phyloP scores from a whole-genome alignment of 2,797 vertebrate genomes.

The Heliangelus exortis region DNA sequence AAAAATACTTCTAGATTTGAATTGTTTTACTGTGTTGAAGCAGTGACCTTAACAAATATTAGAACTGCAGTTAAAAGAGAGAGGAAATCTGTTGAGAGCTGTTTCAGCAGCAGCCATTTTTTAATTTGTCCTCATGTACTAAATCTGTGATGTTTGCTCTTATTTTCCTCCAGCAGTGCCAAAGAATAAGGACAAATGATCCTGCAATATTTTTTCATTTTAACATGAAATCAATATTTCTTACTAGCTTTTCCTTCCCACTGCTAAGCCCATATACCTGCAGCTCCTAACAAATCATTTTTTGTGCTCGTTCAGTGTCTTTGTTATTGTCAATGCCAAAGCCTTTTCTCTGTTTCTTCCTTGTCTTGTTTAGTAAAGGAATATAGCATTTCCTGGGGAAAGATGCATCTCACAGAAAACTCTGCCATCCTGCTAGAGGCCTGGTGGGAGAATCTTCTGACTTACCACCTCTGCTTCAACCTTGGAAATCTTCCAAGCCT shows the following conservation, averaged over 20 bases:
- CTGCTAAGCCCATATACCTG: not conserved
- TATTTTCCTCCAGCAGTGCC: not conserved
- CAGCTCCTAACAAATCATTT: not conserved
- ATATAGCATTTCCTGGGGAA: slow-evolving; percentile 41
- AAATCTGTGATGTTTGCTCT: not conserved
- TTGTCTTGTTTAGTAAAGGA: slow-evolving; percentile 51
- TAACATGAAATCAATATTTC: not conserved
- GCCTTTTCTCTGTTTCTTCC: slow-evolving; percentile 48
- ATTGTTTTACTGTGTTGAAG: not conserved
- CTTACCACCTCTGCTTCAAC: slow-evolving; percentile 24
- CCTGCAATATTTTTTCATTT: not conserved
- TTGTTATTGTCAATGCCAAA: slow-evolving; percentile 30
- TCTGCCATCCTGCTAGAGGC: slow-evolving; percentile 35
- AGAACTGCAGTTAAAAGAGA: not conserved
- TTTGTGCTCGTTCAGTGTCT: not conserved
- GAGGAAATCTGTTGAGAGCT: not conserved
- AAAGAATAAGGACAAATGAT: not conserved
- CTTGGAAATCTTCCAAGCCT: slow-evolving; percentile 8
- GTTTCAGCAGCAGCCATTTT: not conserved
- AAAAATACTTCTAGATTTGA: no score
- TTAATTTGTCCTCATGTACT: not conserved
- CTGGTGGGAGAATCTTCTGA: slow-evolving; percentile 54
- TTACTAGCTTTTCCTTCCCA: not conserved
- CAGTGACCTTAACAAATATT: not conserved
- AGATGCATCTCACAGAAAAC: slow-evolving; percentile 13